These are phyloP conservation scores for Zapornia atra DNA, from an alignment of 2,113 vertebrate genomes.

Conservation along the genomic window DNA sequence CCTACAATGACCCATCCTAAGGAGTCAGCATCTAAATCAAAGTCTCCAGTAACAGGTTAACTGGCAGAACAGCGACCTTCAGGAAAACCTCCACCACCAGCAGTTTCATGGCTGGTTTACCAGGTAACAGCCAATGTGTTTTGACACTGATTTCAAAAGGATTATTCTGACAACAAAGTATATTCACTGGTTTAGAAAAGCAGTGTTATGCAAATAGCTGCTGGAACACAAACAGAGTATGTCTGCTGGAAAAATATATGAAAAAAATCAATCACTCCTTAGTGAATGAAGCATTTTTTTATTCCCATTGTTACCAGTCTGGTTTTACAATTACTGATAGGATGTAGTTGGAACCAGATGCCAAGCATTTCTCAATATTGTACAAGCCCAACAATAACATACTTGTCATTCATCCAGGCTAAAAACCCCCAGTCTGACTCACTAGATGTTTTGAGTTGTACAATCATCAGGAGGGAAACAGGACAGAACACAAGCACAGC, in stretches of 20 bases:
- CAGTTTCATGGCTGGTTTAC: slow-evolving; percentile 14
- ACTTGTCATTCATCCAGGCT: not conserved
- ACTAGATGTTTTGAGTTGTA: not conserved
- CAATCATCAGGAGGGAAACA: not conserved
- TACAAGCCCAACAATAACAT: slow-evolving; percentile 31
- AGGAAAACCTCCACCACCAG: not conserved
- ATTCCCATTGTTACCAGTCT: slow-evolving; percentile 36
- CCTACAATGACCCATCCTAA: not conserved
- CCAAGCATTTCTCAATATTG: not conserved
- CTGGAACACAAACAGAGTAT: not conserved
- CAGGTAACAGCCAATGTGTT: not conserved
- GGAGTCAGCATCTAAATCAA: not conserved
- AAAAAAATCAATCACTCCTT: slow-evolving; percentile 44
- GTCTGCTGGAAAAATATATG: slow-evolving; percentile 27
- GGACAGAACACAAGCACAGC: not conserved
- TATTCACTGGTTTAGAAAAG: not conserved
- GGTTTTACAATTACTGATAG: slow-evolving; percentile 49
- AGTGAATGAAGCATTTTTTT: slow-evolving; percentile 22
- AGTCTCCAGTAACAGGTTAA: not conserved
- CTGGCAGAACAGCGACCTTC: not conserved
- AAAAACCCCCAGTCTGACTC: not conserved
- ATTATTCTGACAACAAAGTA: slow-evolving; percentile 24
- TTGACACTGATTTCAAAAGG: slow-evolving; percentile 14
- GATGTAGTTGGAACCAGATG: not conserved
- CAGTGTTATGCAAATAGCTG: slow-evolving; percentile 38